Conservation (phyloP, 2,797 vertebrate species). For the Oryzias dopingdopingensis region DNA sequence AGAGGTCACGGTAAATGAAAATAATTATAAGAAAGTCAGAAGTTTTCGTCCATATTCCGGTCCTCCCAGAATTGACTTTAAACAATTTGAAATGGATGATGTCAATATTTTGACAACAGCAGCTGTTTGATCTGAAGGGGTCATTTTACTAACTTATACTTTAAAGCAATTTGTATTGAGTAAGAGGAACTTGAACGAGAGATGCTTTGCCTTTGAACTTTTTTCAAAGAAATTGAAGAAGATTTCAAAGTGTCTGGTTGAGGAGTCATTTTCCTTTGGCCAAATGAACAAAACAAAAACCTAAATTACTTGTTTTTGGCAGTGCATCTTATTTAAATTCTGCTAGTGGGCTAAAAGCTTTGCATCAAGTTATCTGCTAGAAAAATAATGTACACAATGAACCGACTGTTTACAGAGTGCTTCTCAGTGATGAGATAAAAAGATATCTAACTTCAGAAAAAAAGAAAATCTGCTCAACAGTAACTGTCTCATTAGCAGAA, state of each 20-base stretch:
- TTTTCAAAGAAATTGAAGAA: constrained; percentile 52
- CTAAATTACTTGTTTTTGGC: constrained; percentile 42
- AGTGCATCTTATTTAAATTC: constrained; percentile 39
- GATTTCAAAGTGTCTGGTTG: constrained; percentile 59
- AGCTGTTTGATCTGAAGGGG: constrained; percentile 52
- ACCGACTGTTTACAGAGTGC: constrained; percentile 11
- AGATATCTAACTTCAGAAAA: neutral
- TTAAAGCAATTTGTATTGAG: constrained; percentile 44
- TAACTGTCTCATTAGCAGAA: neutral
- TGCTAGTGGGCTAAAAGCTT: constrained; percentile 27
- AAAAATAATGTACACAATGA: constrained; percentile 25
- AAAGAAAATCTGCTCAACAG: neutral
- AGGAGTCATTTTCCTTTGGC: constrained; percentile 45
- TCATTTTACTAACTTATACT: constrained; percentile 48
- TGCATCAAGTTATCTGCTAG: constrained; percentile 21
- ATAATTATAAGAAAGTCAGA: constrained; percentile 27
- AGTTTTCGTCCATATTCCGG: constrained; percentile 36
- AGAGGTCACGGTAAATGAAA: constrained; percentile 60
- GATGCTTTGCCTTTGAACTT: constrained; percentile 42
- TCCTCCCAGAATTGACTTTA: constrained; percentile 56
- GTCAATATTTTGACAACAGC: constrained; percentile 61
- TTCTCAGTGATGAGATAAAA: constrained; percentile 3
- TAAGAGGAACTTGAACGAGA: constrained; percentile 44
- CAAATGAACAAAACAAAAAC: constrained; percentile 41
- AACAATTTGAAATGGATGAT: constrained; percentile 56